Conservation (phyloP, 2,888 invertebrate species). For the Conomelus anceps region DNA sequence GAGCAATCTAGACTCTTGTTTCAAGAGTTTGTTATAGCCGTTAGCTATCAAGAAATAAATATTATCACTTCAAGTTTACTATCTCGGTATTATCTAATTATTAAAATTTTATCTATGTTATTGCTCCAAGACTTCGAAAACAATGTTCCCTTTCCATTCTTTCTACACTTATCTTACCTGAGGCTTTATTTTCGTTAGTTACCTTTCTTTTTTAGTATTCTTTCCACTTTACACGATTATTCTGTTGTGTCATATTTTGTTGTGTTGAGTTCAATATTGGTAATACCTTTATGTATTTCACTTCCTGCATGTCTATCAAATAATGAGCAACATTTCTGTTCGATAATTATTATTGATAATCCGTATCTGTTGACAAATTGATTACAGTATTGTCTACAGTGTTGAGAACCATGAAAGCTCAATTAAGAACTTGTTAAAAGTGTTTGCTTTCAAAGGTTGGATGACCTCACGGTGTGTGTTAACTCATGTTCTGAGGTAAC, state of each 20-base stretch:
- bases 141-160: too few relatives aligned
- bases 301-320: background rate
- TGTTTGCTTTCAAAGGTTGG: background rate
- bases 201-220: background rate
- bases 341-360: background rate
- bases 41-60: too few relatives aligned
- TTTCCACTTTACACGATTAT: background rate
- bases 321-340: background rate
- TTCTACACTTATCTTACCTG: too few relatives aligned
- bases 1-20: too few relatives aligned
- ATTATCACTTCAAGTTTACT: too few relatives aligned
- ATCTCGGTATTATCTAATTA: too few relatives aligned
- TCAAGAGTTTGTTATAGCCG: too few relatives aligned
- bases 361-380: background rate
- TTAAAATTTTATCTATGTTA: too few relatives aligned
- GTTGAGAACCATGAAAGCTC: too few relatives aligned
- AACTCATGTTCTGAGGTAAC: background rate
- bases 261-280: background rate
- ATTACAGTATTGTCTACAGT: too few relatives aligned
- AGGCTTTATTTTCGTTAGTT: too few relatives aligned
- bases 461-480: background rate
- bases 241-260: background rate
- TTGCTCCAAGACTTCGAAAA: too few relatives aligned
- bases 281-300: background rate
- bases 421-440: background rate